Evolutionary conservation across 1,140 invertebrate species (phyloP), one percentile per base, ranked within the genome.

Genomic region (Centruroides sculpturatus): DNA sequence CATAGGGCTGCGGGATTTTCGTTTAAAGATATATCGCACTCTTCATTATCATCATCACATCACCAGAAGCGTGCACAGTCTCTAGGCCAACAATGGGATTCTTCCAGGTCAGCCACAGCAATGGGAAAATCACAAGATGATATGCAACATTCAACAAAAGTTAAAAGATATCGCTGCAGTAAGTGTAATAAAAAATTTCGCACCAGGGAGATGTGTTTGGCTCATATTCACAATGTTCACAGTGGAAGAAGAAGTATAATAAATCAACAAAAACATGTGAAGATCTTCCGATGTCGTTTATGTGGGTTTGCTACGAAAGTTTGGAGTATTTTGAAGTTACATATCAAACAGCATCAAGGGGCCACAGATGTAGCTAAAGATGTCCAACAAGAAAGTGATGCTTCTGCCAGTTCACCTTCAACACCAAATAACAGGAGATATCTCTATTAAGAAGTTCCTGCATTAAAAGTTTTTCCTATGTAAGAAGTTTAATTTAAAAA

Each of bases 291-390:
- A 67, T 85, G 83, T 68, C 79, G 79, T n/a, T 79, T 82, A 51
- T 85, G 83, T 70, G 81, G 81, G 57, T 83, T 81, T 68, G 78
- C 80, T 34, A 81, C 82, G 23, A 76, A 79, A 47, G 78, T 80
- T 59, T 77, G 82, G 64, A 79, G 78, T 57, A 76, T 80, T 61
- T 77, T 85, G 62, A 81, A 82, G 68, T 79, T 79, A 68, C 83
- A 85, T 74, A 77, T 85, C 61, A 79, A 78, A 51, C 59, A 68
- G 59, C 66, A 68, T 50, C 66, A 66, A 59, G 58, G 41, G 36
- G 35, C 12, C 56, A 11, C 35, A 41, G 41, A 41, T 41, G 41
- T 41, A 41, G 41, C 57, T 35, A n/a, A 47, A 34, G 57, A 50
- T 50, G 48, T 36, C 49, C 36, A 51, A 51, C 12, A 10, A 8